Conservation (phyloP, 2,888 invertebrate species). For the Drosophila pullipes region DNA sequence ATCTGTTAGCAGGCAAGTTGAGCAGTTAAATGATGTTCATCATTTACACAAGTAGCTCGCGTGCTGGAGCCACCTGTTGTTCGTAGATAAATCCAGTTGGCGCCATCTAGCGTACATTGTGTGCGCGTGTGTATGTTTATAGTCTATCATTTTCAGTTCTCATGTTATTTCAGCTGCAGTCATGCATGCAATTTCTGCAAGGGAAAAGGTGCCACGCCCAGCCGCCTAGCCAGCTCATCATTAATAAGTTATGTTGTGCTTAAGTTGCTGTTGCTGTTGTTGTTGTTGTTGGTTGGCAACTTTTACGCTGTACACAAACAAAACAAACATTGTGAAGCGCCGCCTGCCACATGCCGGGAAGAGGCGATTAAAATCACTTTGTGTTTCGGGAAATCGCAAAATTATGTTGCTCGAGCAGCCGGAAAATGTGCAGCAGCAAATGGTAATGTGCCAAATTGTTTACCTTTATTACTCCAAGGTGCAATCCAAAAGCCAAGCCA, state of each 20-base stretch:
- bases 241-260: conserved; percentile 21
- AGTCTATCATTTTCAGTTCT: background rate
- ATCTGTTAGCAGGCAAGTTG: background rate
- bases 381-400: conserved; percentile 71
- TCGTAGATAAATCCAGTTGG: background rate
- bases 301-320: conserved; percentile 9
- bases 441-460: conserved; percentile 25
- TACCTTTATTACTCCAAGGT: conserved; percentile 44
- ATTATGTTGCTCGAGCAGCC: conserved; percentile 70
- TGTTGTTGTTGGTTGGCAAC: conserved; percentile 16
- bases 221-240: conserved; percentile 13
- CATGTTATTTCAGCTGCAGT: conserved; percentile 2
- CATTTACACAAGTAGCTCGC: background rate
- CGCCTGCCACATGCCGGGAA: conserved; percentile 56
- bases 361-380: conserved; percentile 78
- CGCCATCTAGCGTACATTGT: background rate
- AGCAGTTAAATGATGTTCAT: background rate
- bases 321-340: conserved; percentile 28
- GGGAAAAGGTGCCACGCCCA: conserved; percentile 40
- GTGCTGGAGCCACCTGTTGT: conserved; percentile 53
- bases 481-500: conserved; percentile 38
- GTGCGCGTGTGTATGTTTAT: background rate
- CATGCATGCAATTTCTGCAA: conserved; percentile 22
- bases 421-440: conserved; percentile 61
- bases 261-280: background rate